Percentiles rank a stretch among this genome's conserved stretches.
These are phyloP conservation scores for Xestobium rufovillosum DNA, from an alignment of 2,888 invertebrate genomes.

Conservation along the genomic window DNA sequence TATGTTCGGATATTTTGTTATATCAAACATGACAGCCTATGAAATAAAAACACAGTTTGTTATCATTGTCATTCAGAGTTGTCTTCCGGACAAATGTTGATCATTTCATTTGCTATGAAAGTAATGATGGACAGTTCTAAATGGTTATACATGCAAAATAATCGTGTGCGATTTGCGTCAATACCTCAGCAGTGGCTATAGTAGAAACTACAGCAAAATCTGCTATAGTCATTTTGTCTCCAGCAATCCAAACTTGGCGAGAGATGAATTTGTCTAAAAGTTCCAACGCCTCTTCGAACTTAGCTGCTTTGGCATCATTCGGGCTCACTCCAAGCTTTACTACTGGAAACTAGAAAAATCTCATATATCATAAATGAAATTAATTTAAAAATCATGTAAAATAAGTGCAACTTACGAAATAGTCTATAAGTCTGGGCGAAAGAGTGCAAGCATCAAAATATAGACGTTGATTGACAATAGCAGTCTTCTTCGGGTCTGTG, in stretches of 20 bases:
- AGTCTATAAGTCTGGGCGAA: slow-evolving; percentile 60
- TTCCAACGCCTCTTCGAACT: slow-evolving; percentile 59
- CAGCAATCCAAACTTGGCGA: slow-evolving; percentile 63
- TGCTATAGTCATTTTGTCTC: slow-evolving; percentile 66
- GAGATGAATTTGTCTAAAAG: slow-evolving; percentile 67
- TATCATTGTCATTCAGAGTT: slow-evolving; percentile 2
- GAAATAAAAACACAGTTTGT: slow-evolving; percentile 32
- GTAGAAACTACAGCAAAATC: slow-evolving; percentile 63
- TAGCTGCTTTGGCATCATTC: slow-evolving; percentile 60
- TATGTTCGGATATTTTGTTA: slow-evolving; percentile 51
- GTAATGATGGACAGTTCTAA: slow-evolving; percentile 3
- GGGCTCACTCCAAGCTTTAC: slow-evolving; percentile 42
- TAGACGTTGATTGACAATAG: slow-evolving; percentile 68
- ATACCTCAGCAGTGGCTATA: slow-evolving; percentile 65
- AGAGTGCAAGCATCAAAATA: slow-evolving; percentile 75
- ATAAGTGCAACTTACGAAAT: slow-evolving; percentile 67
- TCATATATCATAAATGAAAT: slow-evolving; percentile 27
- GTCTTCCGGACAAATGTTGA: slow-evolving; percentile 26
- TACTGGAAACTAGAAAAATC: slow-evolving; percentile 34
- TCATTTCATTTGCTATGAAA: slow-evolving; percentile 34
- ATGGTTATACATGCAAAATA: too few relatives aligned
- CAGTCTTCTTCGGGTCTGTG: slow-evolving; percentile 67
- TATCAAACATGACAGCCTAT: too few relatives aligned
- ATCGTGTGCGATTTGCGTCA: too few relatives aligned
- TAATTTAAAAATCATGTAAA: too few relatives aligned